Conservation (phyloP, 2,113 vertebrate species). For the Cynocephalus volans region DNA sequence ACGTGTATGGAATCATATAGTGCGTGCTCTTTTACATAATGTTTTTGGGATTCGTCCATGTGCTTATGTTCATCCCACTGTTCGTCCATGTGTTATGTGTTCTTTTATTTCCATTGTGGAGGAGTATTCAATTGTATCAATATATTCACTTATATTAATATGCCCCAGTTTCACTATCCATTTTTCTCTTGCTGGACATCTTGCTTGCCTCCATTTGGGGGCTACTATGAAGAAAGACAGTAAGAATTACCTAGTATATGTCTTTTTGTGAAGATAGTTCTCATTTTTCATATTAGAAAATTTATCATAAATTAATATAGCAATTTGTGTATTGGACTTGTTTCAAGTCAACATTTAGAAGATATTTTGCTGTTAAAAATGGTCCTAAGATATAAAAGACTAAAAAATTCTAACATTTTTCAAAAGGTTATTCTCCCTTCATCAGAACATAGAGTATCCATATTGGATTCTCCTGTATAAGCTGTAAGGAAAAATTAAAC, state of each 20-base stretch:
- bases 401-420: slow-evolving; percentile 10
- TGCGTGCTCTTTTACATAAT: background rate
- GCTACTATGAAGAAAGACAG: background rate
- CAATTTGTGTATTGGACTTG: background rate
- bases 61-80: background rate
- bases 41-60: background rate
- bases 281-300: background rate
- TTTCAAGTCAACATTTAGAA: slow-evolving; percentile 3
- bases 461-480: background rate
- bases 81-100: background rate
- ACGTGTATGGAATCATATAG: background rate
- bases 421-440: background rate
- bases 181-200: background rate
- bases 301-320: slow-evolving; percentile 40
- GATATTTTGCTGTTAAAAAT: slow-evolving; percentile 8
- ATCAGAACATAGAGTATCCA: background rate
- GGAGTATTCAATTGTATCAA: background rate
- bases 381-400: background rate
- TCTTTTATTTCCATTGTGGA: background rate
- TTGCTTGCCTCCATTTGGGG: background rate
- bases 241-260: background rate
- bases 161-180: background rate
- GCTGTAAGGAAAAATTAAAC: slow-evolving; percentile 30
- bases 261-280: background rate
- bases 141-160: background rate